Base-by-base conservation (phyloP, 2,888 invertebrate genomes). In the Chrysomela aeneicollis region DNA sequence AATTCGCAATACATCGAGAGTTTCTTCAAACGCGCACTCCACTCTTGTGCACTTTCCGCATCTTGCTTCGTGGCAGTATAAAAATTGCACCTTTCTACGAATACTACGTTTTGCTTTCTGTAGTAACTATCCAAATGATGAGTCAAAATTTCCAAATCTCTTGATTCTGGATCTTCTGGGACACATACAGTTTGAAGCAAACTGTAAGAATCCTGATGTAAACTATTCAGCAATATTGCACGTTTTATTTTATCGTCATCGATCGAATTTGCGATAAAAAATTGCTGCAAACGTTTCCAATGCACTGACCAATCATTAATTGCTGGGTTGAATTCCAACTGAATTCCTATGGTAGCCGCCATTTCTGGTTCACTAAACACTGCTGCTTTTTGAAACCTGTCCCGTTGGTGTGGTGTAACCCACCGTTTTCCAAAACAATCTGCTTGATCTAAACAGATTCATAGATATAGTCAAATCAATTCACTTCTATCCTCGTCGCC, bases 401-500 rank as follows among this genome's bases (percentile, higher is more conserved):
- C 3, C 26, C 8, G 26, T 8, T n/a, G n/a, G n/a, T n/a, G n/a
- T 8, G 26, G 26, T 26, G 26, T 26, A 26, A 26, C 26, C 26
- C 26, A 26, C 26, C 26, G 26, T 26, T 26, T 26, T 8, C 26
- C n/a, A n/a, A n/a, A 26, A 3, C 3, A 26, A 5, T 26, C 8
- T 26, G 26, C 8, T 26, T 26, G 26, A 26, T 26, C 26, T n/a
- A n/a, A n/a, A n/a, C n/a, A n/a, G n/a, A n/a, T n/a, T n/a, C n/a
- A n/a, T 4, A 9, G 2, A 17, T 10, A 18, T 18, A 49, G 17
- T 18, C 49, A 17, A 49, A 26, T 26, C 9, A 17, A 4, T 49
- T 17, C 49, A 49, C 49, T 49, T 21, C 21, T 49, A 49, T n/a
- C 49, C 12, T 49, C 49, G 19, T 49, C 49, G 49, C 49, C 49